Base-by-base conservation (phyloP, 2,888 invertebrate species). In the Cheilosia variabilis region DNA sequence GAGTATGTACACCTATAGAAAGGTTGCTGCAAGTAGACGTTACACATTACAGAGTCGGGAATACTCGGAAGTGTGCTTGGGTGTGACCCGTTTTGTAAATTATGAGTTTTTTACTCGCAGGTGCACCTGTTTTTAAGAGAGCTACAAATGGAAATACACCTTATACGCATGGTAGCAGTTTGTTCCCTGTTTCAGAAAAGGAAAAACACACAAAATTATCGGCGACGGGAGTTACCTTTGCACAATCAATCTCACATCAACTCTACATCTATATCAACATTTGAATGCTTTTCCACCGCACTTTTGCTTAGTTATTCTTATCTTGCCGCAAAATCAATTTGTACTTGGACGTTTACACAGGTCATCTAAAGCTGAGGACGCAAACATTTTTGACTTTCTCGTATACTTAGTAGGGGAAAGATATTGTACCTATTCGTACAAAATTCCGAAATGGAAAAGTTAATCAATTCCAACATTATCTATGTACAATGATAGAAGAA, bases 161-260 rank as follows among this genome's bases (percentile, higher is more conserved):
- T 34, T 41, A 2, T 65, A 72, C 65, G 72, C 58, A 66, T 66
- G 50, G 43, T 27, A 65, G n/a, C 34, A 57, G 65, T 58, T 69
- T 47, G 22, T n/a, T n/a, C n/a, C 22, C 43, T 72, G 50, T 76
- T 63, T 58, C 69, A 69, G 58, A 69, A 81, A 81, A 71, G 58
- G 63, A 75, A 69, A 69, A 10, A 50, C 9, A 10, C 47, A 63
- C n/a, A 10, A 62, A 68, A 68, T 63, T 27, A 75, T 68, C 57
- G 60, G 63, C 47, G 47, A 57, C 57, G 50, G 41, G 9, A 37
- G 27, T 24, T 53, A 34, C 7, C 13, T n/a, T 22, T 45, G 22
- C 13, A 34, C 17, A 27, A 27, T 27, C 27, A 63, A 43, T 17
- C n/a, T n/a, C n/a, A n/a, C n/a, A n/a, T n/a, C n/a, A 57, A 58